These are phyloP conservation scores for Melanophora roralis DNA, from an alignment of 2,888 invertebrate species.

Conservation along the genomic window DNA sequence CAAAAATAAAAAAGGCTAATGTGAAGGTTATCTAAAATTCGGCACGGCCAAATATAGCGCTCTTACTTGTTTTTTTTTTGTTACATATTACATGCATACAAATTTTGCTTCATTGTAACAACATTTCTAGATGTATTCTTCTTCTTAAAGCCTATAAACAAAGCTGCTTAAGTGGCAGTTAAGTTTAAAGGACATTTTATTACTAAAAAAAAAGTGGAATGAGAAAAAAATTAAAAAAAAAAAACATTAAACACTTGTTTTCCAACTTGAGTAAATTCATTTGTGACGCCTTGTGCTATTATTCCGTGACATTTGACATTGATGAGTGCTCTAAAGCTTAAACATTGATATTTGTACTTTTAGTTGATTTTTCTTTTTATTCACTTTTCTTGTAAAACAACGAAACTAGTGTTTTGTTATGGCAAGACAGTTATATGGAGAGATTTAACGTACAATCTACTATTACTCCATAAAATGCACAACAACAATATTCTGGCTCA, in stretches of 20 bases:
- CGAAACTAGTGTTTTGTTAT: slow-evolving; percentile 46
- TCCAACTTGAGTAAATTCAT: slow-evolving; percentile 51
- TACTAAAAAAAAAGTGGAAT: slow-evolving; percentile 31
- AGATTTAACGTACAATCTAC: slow-evolving; percentile 34
- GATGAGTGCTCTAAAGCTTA: slow-evolving; percentile 62
- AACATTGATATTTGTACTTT: slow-evolving; percentile 36
- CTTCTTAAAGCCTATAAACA: slow-evolving; percentile 37
- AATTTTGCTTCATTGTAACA: not conserved
- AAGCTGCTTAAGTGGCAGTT: slow-evolving; percentile 52
- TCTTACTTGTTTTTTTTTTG: no score
- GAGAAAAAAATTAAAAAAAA: not conserved
- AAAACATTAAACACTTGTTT: slow-evolving; percentile 51
- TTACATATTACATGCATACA: no score
- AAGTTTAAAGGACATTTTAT: slow-evolving; percentile 58
- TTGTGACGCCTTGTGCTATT: slow-evolving; percentile 66
- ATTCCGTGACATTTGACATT: slow-evolving; percentile 68
- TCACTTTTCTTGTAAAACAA: not conserved
- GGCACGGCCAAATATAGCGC: no score
- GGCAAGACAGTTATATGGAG: slow-evolving; percentile 56
- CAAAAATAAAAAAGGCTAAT: no score
- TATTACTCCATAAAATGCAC: not conserved
- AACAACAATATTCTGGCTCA: slow-evolving; percentile 59
- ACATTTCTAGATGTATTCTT: slow-evolving; percentile 11
- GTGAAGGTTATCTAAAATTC: no score
- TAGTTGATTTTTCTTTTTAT: not conserved